Conservation (phyloP, 1,140 invertebrate genomes). For the Carposina sasakii region DNA sequence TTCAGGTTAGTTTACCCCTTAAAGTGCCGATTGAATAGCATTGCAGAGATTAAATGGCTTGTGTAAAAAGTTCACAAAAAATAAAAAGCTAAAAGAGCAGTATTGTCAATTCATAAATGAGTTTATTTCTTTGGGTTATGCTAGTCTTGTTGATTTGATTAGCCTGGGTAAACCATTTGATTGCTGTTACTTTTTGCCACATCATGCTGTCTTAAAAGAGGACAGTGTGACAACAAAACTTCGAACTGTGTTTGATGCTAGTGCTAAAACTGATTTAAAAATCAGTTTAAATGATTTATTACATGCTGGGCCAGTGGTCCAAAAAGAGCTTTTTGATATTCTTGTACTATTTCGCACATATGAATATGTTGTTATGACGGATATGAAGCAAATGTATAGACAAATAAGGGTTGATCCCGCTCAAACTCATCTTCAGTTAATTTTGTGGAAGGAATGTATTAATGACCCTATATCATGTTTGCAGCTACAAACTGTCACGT, state of each 20-base stretch:
- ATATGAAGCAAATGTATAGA: conserved; percentile 10
- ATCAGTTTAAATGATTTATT: conserved; percentile 8
- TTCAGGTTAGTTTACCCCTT: conserved; percentile 5
- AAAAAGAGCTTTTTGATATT: conserved; percentile 5
- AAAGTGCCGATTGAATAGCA: conserved; percentile 7
- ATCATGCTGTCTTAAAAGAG: conserved; percentile 5
- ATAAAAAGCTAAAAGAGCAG: not conserved
- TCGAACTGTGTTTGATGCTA: conserved; percentile 1
- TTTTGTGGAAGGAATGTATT: conserved; percentile 1
- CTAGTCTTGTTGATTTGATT: conserved; percentile 8
- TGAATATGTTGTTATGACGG: not conserved
- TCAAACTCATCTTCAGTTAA: not conserved
- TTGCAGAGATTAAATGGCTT: conserved; percentile 1
- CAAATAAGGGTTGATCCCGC: conserved; percentile 5
- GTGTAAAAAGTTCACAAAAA: not conserved
- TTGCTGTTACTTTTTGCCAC: conserved; percentile 8
- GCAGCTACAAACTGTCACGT: conserved; percentile 20
- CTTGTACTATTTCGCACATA: conserved; percentile 4
- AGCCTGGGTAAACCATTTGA: not conserved
- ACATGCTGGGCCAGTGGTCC: conserved; percentile 6
- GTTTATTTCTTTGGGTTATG: conserved; percentile 6
- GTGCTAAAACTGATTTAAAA: not conserved
- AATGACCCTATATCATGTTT: not conserved
- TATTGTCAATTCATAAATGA: conserved; percentile 3
- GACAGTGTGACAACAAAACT: conserved; percentile 8